These are phyloP conservation scores for Corapipo altera DNA, from an alignment of 2,113 vertebrate species.

Conservation along the genomic window DNA sequence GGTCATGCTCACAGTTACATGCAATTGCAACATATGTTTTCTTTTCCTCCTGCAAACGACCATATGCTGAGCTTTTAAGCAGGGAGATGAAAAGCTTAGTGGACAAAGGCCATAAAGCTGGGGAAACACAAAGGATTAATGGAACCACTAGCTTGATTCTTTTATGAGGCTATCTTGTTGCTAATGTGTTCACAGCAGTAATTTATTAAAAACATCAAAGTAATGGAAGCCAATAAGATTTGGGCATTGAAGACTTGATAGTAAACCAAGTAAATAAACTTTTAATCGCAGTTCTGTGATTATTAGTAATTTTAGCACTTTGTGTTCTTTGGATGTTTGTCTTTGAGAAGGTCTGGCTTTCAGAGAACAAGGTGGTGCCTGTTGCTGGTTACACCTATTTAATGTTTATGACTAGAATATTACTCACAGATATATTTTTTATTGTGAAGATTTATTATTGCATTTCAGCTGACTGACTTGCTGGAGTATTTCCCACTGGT, in stretches of 20 bases:
- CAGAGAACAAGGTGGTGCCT: not conserved
- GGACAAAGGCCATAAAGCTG: not conserved
- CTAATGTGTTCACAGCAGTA: not conserved
- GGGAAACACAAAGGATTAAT: not conserved
- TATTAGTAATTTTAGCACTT: not conserved
- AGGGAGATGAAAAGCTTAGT: not conserved
- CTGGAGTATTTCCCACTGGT: not conserved
- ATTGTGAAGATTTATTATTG: not conserved
- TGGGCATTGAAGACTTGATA: not conserved
- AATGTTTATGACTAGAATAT: not conserved
- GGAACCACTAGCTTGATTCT: not conserved
- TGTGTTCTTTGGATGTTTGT: not conserved
- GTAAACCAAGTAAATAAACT: not conserved
- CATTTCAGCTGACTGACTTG: not conserved
- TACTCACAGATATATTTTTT: not conserved
- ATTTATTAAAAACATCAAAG: not conserved
- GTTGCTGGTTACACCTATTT: not conserved
- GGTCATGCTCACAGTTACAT: not conserved
- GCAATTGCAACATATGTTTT: not conserved
- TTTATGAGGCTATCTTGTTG: not conserved
- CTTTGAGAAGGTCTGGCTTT: not conserved
- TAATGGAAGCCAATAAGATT: not conserved
- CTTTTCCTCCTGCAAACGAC: not conserved
- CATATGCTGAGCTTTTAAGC: not conserved
- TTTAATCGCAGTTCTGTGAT: not conserved